Evolutionary conservation across 1,140 invertebrate species (phyloP), one percentile per base, ranked within the genome.

Genomic region (Cepaea nemoralis): DNA sequence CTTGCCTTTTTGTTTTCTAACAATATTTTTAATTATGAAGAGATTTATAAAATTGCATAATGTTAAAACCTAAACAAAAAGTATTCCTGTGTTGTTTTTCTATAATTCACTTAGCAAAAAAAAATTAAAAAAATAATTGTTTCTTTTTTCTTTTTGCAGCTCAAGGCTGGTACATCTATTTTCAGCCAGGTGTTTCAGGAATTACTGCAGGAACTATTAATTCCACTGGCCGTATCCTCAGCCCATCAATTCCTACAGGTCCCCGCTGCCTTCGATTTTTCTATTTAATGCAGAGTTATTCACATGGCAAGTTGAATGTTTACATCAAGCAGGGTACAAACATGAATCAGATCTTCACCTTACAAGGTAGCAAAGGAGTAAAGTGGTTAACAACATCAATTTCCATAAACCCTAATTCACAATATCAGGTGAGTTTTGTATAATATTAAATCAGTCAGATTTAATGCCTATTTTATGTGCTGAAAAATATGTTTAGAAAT

Each of bases 201-300:
- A 66, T 74, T n/a, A 1, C 5, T 3, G 85, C 85, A 31, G 74
- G 84, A 14, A 66, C 71, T n/a, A 1, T 2, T 3, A 86, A 87
- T 86, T 94, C 95, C 83, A 94, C 93, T 0, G 95, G 95, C 0
- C 93, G 95, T 19, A 92, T 96, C 0, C 90, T 94, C 8, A 94
- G 94, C 83, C 91, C 93, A 0, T 16, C 66, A 39, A 87, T 91
- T 22, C 84, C 85, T 39, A 24, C 40, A 22, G 59, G 83, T 31
- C 73, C 50, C 5, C 84, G 87, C n/a, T 91, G 91, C 82, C 84
- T 91, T 6, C 85, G 83, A 48, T 90, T 91, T 84, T 91, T 87
- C 86, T 91, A 90, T 85, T 87, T 90, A 83, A 91, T 92, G 91
- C 90, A 89, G 80, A 91, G 91, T 27, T 5, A 74, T 19, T 59